A percentile compares a stretch with the other conserved stretches of the same genome.
Evolutionary conservation across 1,140 invertebrate genomes (phyloP).

Genomic region (Drosophila persimilis): DNA sequence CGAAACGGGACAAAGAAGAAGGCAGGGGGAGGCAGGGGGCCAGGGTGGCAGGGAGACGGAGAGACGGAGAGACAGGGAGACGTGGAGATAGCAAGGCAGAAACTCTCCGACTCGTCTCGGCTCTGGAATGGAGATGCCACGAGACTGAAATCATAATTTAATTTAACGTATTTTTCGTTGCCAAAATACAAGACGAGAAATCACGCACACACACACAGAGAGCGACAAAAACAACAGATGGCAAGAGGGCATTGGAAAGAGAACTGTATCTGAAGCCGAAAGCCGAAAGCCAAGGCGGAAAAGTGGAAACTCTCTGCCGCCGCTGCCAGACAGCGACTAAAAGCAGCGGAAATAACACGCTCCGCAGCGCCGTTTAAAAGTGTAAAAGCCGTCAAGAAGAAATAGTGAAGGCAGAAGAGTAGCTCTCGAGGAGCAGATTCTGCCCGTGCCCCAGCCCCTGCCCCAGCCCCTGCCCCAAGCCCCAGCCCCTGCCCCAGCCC

Average conservation of each 20-base stretch:
- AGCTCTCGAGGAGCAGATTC: neutral
- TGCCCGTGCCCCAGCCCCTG: neutral
- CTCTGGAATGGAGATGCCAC: slow-evolving; percentile 8
- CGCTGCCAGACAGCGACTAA: slow-evolving; percentile 64
- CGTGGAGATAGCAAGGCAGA: no score
- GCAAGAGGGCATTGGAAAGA: neutral
- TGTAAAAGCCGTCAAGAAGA: slow-evolving; percentile 72
- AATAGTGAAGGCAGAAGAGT: slow-evolving; percentile 21
- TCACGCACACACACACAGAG: slow-evolving; percentile 48
- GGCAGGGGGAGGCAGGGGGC: neutral
- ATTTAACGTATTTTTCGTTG: slow-evolving; percentile 78
- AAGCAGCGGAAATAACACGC: slow-evolving; percentile 73
- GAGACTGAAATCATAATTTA: slow-evolving; percentile 77
- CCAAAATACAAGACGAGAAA: slow-evolving; percentile 65
- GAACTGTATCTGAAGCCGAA: no score
- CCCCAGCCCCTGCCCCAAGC: no score
- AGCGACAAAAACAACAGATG: slow-evolving; percentile 57
- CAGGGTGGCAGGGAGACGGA: no score
- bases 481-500: neutral
- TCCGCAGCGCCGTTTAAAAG: slow-evolving; percentile 73
- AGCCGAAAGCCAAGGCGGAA: slow-evolving; percentile 15
- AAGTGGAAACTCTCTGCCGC: slow-evolving; percentile 41
- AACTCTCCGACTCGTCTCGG: no score
- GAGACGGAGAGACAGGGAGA: no score
- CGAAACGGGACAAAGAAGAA: slow-evolving; percentile 8